These are phyloP conservation scores for Solen grandis DNA, from an alignment of 1,140 invertebrate species.

Conservation along the genomic window DNA sequence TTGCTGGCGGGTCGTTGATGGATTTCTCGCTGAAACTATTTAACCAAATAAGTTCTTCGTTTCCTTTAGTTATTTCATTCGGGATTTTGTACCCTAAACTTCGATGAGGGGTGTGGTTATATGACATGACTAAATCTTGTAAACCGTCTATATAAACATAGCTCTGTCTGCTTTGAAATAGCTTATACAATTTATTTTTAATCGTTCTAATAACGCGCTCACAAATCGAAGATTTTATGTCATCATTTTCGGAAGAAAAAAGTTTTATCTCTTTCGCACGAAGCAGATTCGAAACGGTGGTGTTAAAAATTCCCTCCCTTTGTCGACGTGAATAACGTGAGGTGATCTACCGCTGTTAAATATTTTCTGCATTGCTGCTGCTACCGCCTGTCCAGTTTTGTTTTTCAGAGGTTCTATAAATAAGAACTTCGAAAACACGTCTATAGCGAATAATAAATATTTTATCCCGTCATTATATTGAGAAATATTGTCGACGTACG, in stretches of 20 bases:
- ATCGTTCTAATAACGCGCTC: conserved; percentile 4
- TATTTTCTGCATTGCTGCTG: not conserved
- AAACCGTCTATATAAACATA: not conserved
- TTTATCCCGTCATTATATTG: too few relatives aligned
- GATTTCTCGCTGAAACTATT: not conserved
- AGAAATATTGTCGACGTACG: too few relatives aligned
- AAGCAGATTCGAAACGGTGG: not conserved
- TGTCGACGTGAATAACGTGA: not conserved
- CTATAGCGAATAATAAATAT: too few relatives aligned
- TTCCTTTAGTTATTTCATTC: too few relatives aligned
- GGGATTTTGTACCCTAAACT: not conserved
- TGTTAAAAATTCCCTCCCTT: conserved; percentile 13
- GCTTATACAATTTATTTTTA: not conserved
- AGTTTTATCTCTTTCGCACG: not conserved
- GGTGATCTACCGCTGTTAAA: not conserved
- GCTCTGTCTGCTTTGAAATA: not conserved
- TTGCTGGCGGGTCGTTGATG: too few relatives aligned
- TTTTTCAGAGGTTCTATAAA: not conserved
- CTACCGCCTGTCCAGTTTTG: not conserved
- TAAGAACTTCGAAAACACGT: too few relatives aligned
- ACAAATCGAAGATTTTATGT: not conserved
- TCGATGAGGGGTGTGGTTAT: not conserved
- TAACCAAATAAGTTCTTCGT: conserved; percentile 5
- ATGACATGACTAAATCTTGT: not conserved
- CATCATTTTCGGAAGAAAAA: conserved; percentile 13